These are phyloP conservation scores for Jacana jacana DNA, from an alignment of 2,113 vertebrate genomes.

Conservation along the genomic window DNA sequence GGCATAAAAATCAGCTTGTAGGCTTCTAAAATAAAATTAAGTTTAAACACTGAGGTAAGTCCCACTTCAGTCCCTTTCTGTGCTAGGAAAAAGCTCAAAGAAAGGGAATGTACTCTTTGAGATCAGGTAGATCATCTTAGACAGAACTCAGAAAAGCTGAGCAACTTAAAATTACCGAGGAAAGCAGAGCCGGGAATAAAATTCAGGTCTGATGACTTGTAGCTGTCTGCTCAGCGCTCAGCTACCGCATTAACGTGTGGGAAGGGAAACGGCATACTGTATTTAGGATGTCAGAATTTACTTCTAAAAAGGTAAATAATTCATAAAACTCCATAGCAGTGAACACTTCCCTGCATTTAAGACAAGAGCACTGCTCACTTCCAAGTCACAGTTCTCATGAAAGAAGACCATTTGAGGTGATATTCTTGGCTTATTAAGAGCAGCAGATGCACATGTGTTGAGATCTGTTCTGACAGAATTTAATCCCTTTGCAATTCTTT, in stretches of 20 bases:
- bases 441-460: background rate
- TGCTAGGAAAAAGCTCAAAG: background rate
- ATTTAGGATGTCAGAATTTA: background rate
- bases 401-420: background rate
- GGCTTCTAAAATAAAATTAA: background rate
- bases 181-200: background rate
- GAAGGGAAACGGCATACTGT: background rate
- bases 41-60: background rate
- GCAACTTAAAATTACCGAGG: background rate
- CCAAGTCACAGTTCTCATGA: background rate
- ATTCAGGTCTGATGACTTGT: background rate
- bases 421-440: background rate
- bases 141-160: background rate
- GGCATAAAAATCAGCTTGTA: background rate
- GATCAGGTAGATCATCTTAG: background rate
- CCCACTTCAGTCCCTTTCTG: background rate
- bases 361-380: background rate
- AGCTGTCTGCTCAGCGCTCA: background rate
- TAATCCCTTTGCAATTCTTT: background rate
- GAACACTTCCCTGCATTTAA: background rate
- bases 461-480: conserved; percentile 28
- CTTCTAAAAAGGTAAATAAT: conserved; percentile 14
- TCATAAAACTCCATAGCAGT: background rate
- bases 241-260: background rate
- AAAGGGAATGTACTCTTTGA: background rate